phyloP scores from a whole-genome alignment of 1,140 invertebrate genomes.

The Philaenus spumarius region DNA sequence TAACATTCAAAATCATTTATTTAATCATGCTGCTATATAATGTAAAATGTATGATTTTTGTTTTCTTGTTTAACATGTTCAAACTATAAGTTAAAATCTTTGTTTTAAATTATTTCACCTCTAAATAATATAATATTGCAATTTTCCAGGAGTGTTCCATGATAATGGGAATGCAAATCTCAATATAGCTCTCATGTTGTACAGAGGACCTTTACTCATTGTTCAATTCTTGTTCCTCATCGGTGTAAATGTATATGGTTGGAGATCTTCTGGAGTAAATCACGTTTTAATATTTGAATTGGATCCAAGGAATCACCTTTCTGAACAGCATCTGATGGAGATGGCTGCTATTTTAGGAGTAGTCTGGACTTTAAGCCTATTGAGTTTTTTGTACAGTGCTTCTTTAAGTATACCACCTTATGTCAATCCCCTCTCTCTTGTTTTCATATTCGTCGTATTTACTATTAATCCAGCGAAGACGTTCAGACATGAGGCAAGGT shows the following conservation, averaged over 20 bases:
- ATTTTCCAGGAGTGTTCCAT: conserved; percentile 41
- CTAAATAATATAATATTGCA: not conserved
- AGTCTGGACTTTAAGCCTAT: conserved; percentile 67
- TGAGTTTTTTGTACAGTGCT: conserved; percentile 60
- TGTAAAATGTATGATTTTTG: not conserved
- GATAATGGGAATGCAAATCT: conserved; percentile 41
- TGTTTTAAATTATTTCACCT: conserved; percentile 4
- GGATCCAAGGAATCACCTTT: conserved; percentile 79
- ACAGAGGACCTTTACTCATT: conserved; percentile 73
- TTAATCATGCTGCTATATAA: not conserved
- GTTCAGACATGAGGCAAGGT: conserved; percentile 67
- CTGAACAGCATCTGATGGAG: conserved; percentile 78
- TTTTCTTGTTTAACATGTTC: not conserved
- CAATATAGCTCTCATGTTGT: conserved; percentile 57
- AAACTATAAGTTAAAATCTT: conserved; percentile 1
- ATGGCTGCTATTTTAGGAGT: conserved; percentile 78
- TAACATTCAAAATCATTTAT: too few species aligned
- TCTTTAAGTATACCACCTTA: conserved; percentile 69
- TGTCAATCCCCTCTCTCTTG: conserved; percentile 65
- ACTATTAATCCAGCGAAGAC: conserved; percentile 75
- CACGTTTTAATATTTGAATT: conserved; percentile 92
- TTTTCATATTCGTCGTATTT: conserved; percentile 61
- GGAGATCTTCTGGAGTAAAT: conserved; percentile 83
- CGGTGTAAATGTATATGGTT: conserved; percentile 85
- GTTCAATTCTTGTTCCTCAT: conserved; percentile 80